Conservation (phyloP, 2,113 vertebrate genomes). For the Anas platyrhynchos region DNA sequence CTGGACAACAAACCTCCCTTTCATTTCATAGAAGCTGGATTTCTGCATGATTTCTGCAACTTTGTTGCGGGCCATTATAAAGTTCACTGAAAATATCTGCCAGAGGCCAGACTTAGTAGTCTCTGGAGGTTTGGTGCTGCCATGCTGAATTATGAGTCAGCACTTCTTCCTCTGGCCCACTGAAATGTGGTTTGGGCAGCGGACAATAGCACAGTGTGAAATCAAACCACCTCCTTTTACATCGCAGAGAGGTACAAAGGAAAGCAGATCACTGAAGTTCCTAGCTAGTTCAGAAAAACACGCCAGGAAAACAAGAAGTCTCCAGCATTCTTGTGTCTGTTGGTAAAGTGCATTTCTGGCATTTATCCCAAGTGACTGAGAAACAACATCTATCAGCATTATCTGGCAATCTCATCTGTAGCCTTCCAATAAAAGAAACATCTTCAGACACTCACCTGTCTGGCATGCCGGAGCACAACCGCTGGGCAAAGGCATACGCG, state of each 20-base stretch:
- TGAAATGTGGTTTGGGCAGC: conserved; percentile 12
- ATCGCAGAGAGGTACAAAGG: not conserved
- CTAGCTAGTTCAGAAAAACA: not conserved
- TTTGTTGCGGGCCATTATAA: not conserved
- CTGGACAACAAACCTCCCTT: not conserved
- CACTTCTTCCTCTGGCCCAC: not conserved
- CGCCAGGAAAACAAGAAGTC: not conserved
- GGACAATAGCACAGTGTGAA: not conserved
- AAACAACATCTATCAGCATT: not conserved
- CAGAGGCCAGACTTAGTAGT: not conserved
- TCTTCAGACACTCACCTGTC: not conserved
- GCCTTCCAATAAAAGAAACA: not conserved
- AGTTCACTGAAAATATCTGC: not conserved
- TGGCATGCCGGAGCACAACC: not conserved
- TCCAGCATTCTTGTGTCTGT: not conserved
- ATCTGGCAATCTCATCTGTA: not conserved
- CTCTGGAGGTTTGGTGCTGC: conserved; percentile 10
- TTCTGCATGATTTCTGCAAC: not conserved
- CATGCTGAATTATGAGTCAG: conserved; percentile 16
- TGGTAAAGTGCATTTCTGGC: not conserved
- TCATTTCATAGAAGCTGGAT: not conserved
- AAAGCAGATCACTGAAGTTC: not conserved
- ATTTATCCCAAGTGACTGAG: not conserved
- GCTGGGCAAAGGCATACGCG: not conserved
- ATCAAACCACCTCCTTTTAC: not conserved